Evolutionary conservation across 2,797 vertebrate genomes (phyloP).

Genomic region (Syndactyla subalaris): DNA sequence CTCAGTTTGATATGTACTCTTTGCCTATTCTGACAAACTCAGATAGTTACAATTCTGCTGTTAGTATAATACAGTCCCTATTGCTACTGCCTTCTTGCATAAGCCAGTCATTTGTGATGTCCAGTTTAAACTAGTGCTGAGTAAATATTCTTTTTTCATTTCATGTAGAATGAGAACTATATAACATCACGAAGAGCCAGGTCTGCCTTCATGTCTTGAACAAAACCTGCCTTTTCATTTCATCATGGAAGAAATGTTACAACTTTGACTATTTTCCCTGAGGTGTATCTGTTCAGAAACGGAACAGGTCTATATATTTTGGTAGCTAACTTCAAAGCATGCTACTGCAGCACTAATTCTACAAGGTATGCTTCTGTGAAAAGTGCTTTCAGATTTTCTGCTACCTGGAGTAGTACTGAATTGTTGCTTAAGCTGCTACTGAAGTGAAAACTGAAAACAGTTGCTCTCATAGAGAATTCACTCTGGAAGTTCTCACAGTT

Average conservation of each 20-base stretch:
- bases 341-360: background rate
- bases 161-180: background rate
- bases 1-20: background rate
- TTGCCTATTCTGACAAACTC: background rate
- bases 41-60: background rate
- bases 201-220: background rate
- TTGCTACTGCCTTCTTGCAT: background rate
- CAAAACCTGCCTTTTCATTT: background rate
- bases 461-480: background rate
- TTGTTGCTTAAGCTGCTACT: background rate
- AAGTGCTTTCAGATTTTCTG: background rate
- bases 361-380: background rate
- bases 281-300: background rate
- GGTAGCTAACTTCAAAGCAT: background rate
- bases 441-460: constrained; percentile 1
- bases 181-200: background rate
- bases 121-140: background rate
- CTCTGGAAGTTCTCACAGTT: background rate
- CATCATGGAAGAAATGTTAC: background rate
- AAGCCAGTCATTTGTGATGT: background rate
- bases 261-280: fast-evolving
- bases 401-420: background rate
- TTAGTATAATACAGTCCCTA: background rate
- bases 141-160: background rate
- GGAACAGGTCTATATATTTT: background rate